Conservation (phyloP, 2,113 vertebrate genomes). For the Oplegnathus fasciatus region DNA sequence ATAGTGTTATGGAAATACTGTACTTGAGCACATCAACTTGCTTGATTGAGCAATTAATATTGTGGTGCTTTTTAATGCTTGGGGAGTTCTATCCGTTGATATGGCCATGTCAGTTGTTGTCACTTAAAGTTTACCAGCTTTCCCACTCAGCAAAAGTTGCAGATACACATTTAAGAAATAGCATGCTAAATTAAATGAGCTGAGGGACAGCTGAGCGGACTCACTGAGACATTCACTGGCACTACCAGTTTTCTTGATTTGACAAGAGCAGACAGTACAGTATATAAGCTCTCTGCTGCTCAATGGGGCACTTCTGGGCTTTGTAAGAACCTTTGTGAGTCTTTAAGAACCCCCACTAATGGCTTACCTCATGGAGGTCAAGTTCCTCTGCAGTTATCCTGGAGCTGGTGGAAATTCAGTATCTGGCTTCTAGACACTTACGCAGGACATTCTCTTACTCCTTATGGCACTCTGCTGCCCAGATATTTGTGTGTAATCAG, state of each 20-base stretch:
- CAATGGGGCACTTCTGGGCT: not conserved
- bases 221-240: not conserved
- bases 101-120: not conserved
- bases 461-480: not conserved
- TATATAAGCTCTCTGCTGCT: not conserved
- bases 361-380: conserved; percentile 1
- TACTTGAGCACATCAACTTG: not conserved
- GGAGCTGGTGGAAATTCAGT: not conserved
- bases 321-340: not conserved
- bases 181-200: not conserved
- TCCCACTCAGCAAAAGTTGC: not conserved
- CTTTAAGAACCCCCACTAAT: too few species aligned
- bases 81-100: not conserved
- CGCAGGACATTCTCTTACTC: conserved; percentile 1
- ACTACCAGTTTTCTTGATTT: not conserved
- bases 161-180: not conserved
- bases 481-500: conserved; percentile 31
- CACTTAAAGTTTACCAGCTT: not conserved
- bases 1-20: not conserved
- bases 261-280: not conserved
- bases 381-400: conserved; percentile 11
- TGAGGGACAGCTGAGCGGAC: not conserved
- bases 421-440: not conserved
- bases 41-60: not conserved
- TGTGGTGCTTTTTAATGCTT: not conserved